These are phyloP conservation scores for Actenoides lindsayi DNA, from an alignment of 2,113 vertebrate species.

Conservation along the genomic window DNA sequence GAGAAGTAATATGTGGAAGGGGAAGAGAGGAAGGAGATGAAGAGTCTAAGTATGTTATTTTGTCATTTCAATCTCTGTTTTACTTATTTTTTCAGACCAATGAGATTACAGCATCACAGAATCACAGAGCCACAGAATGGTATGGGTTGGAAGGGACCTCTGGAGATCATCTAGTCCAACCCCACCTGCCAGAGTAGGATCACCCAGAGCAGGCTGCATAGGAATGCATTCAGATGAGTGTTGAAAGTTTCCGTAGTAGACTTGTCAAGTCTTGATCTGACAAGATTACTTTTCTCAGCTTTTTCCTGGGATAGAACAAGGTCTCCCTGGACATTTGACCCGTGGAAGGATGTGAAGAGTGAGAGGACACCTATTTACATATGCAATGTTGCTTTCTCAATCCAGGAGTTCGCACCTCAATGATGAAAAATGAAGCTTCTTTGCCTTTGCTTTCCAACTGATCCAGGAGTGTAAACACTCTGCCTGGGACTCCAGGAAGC, in stretches of 20 bases:
- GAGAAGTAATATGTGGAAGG: neutral
- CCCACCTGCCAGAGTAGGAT: too few relatives aligned
- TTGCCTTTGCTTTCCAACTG: neutral
- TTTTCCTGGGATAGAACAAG: neutral
- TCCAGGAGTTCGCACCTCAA: neutral
- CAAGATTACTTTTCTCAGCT: neutral
- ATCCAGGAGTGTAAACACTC: fast-evolving
- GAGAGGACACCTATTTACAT: neutral
- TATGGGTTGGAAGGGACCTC: too few relatives aligned
- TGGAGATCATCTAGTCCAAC: too few relatives aligned
- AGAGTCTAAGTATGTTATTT: neutral
- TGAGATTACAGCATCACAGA: too few relatives aligned
- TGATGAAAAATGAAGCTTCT: neutral
- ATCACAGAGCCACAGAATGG: too few relatives aligned
- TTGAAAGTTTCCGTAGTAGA: too few relatives aligned
- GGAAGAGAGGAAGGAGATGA: neutral
- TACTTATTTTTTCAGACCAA: neutral
- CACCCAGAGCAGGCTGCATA: too few relatives aligned
- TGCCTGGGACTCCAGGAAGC: neutral
- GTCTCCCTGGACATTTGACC: neutral
- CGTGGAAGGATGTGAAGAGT: neutral
- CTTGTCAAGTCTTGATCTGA: too few relatives aligned
- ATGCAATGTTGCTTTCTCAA: neutral
- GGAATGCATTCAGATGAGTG: too few relatives aligned
- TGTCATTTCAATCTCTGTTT: neutral